Evolutionary conservation across 1,140 invertebrate genomes (phyloP), one percentile per base, ranked within the genome.

Genomic region (Pissodes strobi): DNA sequence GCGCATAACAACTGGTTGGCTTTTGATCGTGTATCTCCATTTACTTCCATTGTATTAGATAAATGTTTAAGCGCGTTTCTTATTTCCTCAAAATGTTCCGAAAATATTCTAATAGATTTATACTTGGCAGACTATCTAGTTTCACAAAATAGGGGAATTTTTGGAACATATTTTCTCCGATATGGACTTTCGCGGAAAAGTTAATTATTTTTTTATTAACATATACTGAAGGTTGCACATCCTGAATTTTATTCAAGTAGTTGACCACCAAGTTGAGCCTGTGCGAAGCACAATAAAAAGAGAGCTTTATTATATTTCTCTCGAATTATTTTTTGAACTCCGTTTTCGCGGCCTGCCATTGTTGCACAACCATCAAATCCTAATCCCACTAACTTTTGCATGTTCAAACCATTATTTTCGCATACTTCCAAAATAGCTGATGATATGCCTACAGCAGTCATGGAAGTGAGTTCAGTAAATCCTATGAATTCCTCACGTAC

Each of bases 241-340:
- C 56, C 17, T 19, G 39, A 12, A 59, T 39, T 38, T 48, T 27
- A 57, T 57, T 64, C 2, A 57, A 21, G 41, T 64, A 51, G 57
- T 75, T 74, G 8, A 74, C 53, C 10, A 72, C 67, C 53, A 75
- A 52, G 67, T 74, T n/a, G n/a, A n/a, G n/a, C n/a, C n/a, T n/a
- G n/a, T n/a, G n/a, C n/a, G n/a, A n/a, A n/a, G n/a, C n/a, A 72
- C 22, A 75, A 48, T 49, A 74, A 74, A 68, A 65, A 72, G 17
- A 67, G 41, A 22, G 65, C 43, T 8, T 64, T 62, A 64, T 60
- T 49, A 59, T 48, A 66, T 66, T 70, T 63, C 67, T 75, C 38
- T 69, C 64, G 60, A 27, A 56, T 69, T 39, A 67, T 73, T 66
- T 46, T 53, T 34, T 69, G 69, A 6, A 74, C 72, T 17, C 71